Evolutionary conservation across 2,113 vertebrate species (phyloP), one percentile per base, ranked within the genome.

Genomic region (Brachyhypopomus gauderio): DNA sequence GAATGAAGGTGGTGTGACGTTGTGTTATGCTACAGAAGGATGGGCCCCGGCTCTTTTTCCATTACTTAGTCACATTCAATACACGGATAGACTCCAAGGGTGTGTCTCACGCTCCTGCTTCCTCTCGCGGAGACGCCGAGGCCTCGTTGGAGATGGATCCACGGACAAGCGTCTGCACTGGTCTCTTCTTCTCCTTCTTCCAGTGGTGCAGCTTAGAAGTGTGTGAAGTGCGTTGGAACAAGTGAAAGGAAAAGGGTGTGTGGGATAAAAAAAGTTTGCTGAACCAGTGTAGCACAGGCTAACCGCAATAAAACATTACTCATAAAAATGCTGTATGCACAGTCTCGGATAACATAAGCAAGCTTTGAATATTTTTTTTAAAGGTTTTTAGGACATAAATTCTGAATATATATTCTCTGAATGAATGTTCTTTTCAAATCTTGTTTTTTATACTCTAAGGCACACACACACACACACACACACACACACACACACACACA

Each of bases 21-120:
- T 56, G 12, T 58, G 52, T 60, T 69, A 60, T 58, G 19, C 69
- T 52, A 64, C 56, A 56, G 72, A 12, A 36, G 59, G 77, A 52
- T 69, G 71, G n/a, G 48, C n/a, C 62, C 25, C 16, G n/a, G 25
- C 59, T 41, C 67, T 34, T 74, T 77, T 75, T 77, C 19, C 41
- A 77, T 62, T 23, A 48, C 70, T 83, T 74, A 66, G 25, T 81
- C 75, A 60, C 52, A 41, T 34, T 72, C 36, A 81, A 70, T 78
- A 19, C 22, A 41, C 45, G 48, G 77, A 79, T 48, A 72, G 55
- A 41, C 70, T 79, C 59, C 66, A 83, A 77, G 80, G 77, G 80
- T 72, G 80, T 83, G 76, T 23, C 73, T 59, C 8, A 66, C 30
- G 58, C 30, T 82, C 64, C 7, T 41, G 56, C 80, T 77, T 77